phyloP scores from a whole-genome alignment of 1,140 invertebrate species.

The Atta colombica region DNA sequence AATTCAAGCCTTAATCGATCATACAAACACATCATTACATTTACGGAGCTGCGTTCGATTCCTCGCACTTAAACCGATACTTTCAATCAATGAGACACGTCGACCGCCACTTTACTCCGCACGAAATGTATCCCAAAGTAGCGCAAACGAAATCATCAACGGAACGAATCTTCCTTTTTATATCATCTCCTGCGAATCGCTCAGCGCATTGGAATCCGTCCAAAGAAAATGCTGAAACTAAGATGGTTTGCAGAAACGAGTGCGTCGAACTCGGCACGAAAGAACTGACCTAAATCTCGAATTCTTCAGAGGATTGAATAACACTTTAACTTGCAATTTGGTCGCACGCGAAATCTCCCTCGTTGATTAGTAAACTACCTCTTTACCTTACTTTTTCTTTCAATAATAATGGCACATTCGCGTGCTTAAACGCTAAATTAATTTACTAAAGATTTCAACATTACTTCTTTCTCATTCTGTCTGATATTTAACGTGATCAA shows the following conservation, averaged over 20 bases:
- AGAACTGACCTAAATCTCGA: slow-evolving; percentile 68
- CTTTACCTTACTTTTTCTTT: background rate
- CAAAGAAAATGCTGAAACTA: slow-evolving; percentile 53
- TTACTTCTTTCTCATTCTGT: background rate
- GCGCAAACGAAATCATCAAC: slow-evolving; percentile 31
- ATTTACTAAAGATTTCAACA: slow-evolving; percentile 20
- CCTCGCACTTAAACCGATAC: slow-evolving; percentile 25
- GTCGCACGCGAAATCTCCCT: slow-evolving; percentile 7
- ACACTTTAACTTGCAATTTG: slow-evolving; percentile 12
- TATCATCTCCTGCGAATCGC: background rate
- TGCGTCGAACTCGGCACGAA: slow-evolving; percentile 29
- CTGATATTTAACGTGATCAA: background rate
- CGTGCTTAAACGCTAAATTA: slow-evolving; percentile 46
- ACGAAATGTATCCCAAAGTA: slow-evolving; percentile 34
- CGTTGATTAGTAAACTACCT: background rate
- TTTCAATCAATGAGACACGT: slow-evolving; percentile 42
- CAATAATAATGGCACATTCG: slow-evolving; percentile 60
- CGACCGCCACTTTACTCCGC: background rate
- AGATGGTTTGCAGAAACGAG: slow-evolving; percentile 29
- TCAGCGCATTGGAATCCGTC: slow-evolving; percentile 39
- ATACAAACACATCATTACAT: background rate
- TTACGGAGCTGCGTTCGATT: background rate
- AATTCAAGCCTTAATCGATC: slow-evolving; percentile 4
- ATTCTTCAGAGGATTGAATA: slow-evolving; percentile 64
- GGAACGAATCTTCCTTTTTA: slow-evolving; percentile 21